These are phyloP conservation scores for Stenotaenia linearis DNA, from an alignment of 2,888 invertebrate genomes.

Conservation along the genomic window DNA sequence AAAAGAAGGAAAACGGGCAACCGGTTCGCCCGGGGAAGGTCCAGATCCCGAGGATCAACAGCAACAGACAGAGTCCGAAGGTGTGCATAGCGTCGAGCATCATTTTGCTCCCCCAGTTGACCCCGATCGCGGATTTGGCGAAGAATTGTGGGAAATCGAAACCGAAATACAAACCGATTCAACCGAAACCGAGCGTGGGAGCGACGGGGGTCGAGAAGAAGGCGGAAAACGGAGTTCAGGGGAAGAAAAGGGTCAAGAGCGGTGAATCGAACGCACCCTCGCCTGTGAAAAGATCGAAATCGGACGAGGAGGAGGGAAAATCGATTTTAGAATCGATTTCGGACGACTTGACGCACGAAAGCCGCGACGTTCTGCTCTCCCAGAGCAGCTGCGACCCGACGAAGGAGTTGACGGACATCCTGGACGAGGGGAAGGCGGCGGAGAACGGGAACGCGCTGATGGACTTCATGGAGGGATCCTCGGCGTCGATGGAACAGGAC, in stretches of 20 bases:
- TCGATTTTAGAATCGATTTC: too few relatives aligned
- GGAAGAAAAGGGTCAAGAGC: background rate
- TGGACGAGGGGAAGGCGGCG: background rate
- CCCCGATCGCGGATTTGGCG: constrained; percentile 28
- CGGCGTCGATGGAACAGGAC: constrained; percentile 65
- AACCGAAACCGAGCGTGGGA: constrained; percentile 51
- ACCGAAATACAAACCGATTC: constrained; percentile 54
- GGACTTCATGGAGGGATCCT: constrained; percentile 71
- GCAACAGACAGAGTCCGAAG: constrained; percentile 52
- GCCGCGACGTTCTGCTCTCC: background rate
- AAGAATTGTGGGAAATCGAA: constrained; percentile 37
- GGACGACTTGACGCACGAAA: background rate
- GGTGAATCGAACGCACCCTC: background rate
- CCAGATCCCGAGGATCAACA: constrained; percentile 38
- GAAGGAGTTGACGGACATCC: background rate
- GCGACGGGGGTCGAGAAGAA: constrained; percentile 51
- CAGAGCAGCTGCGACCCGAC: background rate
- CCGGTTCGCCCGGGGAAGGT: constrained; percentile 35
- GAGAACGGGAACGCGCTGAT: constrained; percentile 55
- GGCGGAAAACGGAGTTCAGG: background rate
- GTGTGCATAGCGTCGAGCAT: background rate
- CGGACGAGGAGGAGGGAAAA: too few relatives aligned
- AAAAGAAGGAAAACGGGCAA: background rate
- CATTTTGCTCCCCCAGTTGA: background rate
- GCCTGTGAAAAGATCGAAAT: too few relatives aligned